Evolutionary conservation across 2,113 vertebrate genomes (phyloP).

Genomic region (Ivindomyrus marchei): DNA sequence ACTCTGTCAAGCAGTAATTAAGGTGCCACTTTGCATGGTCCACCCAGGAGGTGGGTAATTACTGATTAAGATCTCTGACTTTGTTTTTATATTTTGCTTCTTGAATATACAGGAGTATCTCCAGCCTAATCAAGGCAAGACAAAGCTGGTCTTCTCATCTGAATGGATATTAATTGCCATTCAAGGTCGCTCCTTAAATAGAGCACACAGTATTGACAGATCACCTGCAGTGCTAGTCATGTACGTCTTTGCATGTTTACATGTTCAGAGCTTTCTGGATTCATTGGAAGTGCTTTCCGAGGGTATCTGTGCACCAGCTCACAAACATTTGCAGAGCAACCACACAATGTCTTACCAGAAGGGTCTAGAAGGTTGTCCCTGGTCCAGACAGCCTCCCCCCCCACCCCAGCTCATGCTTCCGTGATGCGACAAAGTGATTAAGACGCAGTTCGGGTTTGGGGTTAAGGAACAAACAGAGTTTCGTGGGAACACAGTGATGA

Average conservation of each 20-base stretch:
- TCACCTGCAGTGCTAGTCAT: not conserved
- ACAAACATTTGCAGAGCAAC: not conserved
- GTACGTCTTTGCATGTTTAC: not conserved
- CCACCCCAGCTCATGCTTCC: not conserved
- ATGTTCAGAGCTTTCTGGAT: not conserved
- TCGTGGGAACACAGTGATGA: constrained; percentile 64
- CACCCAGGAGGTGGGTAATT: not conserved
- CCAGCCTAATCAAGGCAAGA: not conserved
- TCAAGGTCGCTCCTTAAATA: not conserved
- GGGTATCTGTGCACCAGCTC: not conserved
- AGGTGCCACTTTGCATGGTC: not conserved
- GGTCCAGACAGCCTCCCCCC: not conserved
- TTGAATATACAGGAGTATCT: not conserved
- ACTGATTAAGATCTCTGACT: not conserved
- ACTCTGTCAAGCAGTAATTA: constrained; percentile 9
- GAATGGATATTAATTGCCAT: not conserved
- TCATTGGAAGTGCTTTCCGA: not conserved
- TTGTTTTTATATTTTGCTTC: not conserved
- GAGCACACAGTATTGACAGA: not conserved
- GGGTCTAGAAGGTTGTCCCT: not conserved
- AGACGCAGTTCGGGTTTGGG: not conserved
- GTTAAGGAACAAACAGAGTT: constrained; percentile 56
- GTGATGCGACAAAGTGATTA: not conserved
- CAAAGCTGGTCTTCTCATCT: not conserved
- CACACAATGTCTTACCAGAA: not conserved